Conservation (phyloP, 2,797 vertebrate species). For the Neosilurus mollespiculum region DNA sequence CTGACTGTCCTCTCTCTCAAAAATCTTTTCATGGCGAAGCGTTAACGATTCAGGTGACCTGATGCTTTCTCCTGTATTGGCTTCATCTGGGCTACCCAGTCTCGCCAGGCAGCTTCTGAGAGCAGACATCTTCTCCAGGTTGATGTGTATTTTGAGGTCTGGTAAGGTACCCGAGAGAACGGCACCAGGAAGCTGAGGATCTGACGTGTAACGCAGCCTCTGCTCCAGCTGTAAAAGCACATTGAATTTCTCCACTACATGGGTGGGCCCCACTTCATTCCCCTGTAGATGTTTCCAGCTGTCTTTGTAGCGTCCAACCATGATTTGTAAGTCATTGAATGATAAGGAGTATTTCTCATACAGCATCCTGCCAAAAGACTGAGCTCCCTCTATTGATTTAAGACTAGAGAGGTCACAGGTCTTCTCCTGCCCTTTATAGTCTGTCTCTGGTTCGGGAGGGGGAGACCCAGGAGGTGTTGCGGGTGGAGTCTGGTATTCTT, state of each 20-base stretch:
- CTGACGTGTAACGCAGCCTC: constrained; percentile 92
- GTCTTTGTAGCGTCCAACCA: constrained; percentile 93
- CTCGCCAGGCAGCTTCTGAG: constrained; percentile 85
- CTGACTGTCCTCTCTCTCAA: constrained; percentile 79
- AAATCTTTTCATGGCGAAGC: constrained; percentile 86
- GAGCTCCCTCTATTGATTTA: constrained; percentile 73
- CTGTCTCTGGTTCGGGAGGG: constrained; percentile 74
- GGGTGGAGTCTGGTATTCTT: constrained; percentile 93
- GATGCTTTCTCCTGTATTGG: constrained; percentile 42
- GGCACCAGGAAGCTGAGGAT: constrained; percentile 93
- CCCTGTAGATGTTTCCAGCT: constrained; percentile 97
- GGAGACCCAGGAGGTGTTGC: constrained; percentile 89
- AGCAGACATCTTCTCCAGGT: constrained; percentile 93
- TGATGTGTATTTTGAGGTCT: constrained; percentile 95
- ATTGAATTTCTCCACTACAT: constrained; percentile 96
- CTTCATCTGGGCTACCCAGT: constrained; percentile 71
- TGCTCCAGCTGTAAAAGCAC: constrained; percentile 92
- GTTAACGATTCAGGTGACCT: constrained; percentile 75
- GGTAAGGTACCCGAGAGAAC: constrained; percentile 91
- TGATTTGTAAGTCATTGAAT: constrained; percentile 95
- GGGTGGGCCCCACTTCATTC: constrained; percentile 92
- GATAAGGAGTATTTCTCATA: constrained; percentile 93
- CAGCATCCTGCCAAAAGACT: constrained; percentile 83
- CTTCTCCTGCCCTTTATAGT: constrained; percentile 65
- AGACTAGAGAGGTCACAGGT: constrained; percentile 66